These are phyloP conservation scores for Halictus rubicundus DNA, from an alignment of 1,140 invertebrate genomes.

Conservation along the genomic window DNA sequence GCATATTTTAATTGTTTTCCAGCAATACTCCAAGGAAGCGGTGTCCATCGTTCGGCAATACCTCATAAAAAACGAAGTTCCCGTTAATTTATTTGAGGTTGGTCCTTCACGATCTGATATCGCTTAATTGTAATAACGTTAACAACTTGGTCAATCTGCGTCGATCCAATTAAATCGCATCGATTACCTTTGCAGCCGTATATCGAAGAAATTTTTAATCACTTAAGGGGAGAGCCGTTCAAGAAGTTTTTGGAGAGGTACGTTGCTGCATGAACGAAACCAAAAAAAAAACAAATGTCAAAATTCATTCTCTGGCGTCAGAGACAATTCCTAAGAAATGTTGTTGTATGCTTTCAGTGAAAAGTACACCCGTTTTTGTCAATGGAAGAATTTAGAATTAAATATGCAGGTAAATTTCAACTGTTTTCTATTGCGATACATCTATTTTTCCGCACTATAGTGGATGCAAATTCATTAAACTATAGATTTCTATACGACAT, in stretches of 20 bases:
- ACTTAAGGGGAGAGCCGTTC: constrained; percentile 97
- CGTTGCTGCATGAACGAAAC: constrained; percentile 54
- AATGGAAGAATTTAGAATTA: constrained; percentile 99
- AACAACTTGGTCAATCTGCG: constrained; percentile 11
- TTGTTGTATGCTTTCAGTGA: constrained; percentile 88
- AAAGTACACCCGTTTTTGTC: constrained; percentile 99
- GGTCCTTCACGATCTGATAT: constrained; percentile 61
- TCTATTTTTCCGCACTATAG: not conserved
- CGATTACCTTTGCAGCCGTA: constrained; percentile 89
- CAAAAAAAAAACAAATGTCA: not conserved
- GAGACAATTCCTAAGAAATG: constrained; percentile 7
- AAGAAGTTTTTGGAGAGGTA: constrained; percentile 98
- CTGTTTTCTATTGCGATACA: not conserved
- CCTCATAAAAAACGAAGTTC: constrained; percentile 98
- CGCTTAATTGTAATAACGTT: constrained; percentile 26
- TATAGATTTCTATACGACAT: no score
- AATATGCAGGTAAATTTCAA: constrained; percentile 93
- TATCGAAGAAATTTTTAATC: constrained; percentile 99
- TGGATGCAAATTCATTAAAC: not conserved
- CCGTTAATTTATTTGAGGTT: constrained; percentile 98
- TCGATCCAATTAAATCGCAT: constrained; percentile 44
- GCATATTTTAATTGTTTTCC: constrained; percentile 41
- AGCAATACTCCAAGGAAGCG: constrained; percentile 98
- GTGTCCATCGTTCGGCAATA: constrained; percentile 98
- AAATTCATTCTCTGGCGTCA: not conserved